Evolutionary conservation across 2,888 invertebrate genomes (phyloP), one percentile per base, ranked within the genome.

Genomic region (Chymomyza amoena): DNA sequence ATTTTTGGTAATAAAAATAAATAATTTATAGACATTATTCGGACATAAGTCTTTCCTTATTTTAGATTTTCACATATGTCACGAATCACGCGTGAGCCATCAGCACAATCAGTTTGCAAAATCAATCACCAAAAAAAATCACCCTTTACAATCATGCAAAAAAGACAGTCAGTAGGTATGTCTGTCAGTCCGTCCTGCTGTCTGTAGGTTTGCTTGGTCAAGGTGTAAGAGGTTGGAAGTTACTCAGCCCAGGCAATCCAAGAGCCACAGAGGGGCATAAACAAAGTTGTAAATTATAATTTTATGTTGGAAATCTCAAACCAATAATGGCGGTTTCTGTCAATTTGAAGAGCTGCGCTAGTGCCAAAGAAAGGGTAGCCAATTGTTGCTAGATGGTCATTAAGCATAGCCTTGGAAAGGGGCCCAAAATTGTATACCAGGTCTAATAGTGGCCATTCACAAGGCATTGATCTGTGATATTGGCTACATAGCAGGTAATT

Each of bases 241-340:
- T 9, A 16, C 15, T 16, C 52, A 4, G 13, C 16, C 5, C 18
- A 18, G 52, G 18, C 52, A 54, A 18, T 15, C 28, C 60, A 51
- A 60, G 10, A 61, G 28, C 66, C 36, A 25, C 39, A 72, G 15
- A 7, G 13, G 54, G 20, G 16, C 54, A 20, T 16, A 83, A 81
- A 87, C 85, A 89, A 87, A 87, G 89, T 89, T 87, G 88, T 89
- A 89, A 89, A 89, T 89, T 89, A 85, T 77, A 87, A 82, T 87
- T 89, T 89, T 80, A 88, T 88, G 86, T 76, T 81, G 76, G 73
- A 75, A 77, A 84, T 84, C 85, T 75, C 73, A 78, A 77, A 72
- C 69, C 81, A 70, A 84, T 81, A 79, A 76, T 72, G 15, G 28
- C 25, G 28, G 10, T 15, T 28, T 20, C 16, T 20, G 54, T 15